Base-by-base conservation (phyloP, 2,888 invertebrate species). In the Drosophila multiciliata region DNA sequence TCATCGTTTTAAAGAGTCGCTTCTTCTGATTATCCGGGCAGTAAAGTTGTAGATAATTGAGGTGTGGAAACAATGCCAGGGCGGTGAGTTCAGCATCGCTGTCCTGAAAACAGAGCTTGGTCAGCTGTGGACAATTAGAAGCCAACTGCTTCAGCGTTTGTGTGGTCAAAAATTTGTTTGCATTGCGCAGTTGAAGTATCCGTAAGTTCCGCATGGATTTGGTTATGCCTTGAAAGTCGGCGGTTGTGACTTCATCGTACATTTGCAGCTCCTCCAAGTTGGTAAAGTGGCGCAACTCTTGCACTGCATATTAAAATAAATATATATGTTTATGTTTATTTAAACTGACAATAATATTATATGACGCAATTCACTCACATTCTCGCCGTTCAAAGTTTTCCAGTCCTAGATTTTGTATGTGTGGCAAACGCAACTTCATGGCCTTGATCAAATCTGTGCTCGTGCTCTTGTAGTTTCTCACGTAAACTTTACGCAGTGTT, bases 391-490 rank as follows among this genome's bases (percentile, higher is more conserved):
- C 85, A 29, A 85, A 85, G n/a, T 72, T 74, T 40, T 85, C 87
- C 42, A 85, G 42, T 0, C 85, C 78, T 9, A 85, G 49, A 35
- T 68, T 53, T 53, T 58, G 76, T 11, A 85, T 79, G 29, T 62
- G 48, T 20, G 85, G 85, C 60, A 85, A 60, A 12, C 73, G 61
- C n/a, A 64, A 48, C 17, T 68, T 61, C 52, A 85, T 85, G 2
- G 66, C 69, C 20, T 55, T 74, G 1, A 85, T 74, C 3, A 85
- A 63, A 68, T 85, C 83, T 26, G 72, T 73, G 52, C 85, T 85
- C 11, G 85, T 85, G 63, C 85, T 81, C 35, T 85, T 85, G 52
- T 85, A 85, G 53, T 85, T 85, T 1, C 87, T 76, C 26, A 85
- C 71, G 49, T 85, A 74, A 4, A 85, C 73, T 36, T 77, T 80